phyloP scores from a whole-genome alignment of 2,797 vertebrate species.

The Passerculus sandwichensis region DNA sequence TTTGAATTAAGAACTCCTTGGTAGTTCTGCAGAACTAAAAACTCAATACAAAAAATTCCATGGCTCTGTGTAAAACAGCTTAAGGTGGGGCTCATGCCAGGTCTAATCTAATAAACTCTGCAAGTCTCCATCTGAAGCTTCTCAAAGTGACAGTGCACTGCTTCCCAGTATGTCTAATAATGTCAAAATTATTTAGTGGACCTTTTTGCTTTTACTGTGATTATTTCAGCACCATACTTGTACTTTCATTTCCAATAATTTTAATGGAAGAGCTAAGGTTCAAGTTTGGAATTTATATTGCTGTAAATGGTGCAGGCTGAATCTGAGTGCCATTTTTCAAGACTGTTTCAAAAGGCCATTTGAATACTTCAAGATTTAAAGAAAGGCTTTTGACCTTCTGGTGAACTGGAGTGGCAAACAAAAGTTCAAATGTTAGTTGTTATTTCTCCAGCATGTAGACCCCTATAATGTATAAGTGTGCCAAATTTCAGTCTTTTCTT shows the following conservation, averaged over 20 bases:
- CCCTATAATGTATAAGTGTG: neutral
- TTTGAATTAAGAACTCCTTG: neutral
- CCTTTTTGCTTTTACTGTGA: neutral
- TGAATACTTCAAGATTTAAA: neutral
- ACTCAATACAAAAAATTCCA: neutral
- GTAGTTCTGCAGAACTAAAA: neutral
- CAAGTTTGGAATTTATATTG: neutral
- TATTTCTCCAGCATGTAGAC: neutral
- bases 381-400: slow-evolving; percentile 12
- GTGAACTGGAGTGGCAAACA: slow-evolving; percentile 12
- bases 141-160: neutral
- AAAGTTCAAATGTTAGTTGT: neutral
- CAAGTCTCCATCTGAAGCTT: neutral
- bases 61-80: neutral
- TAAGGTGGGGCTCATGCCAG: neutral
- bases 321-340: neutral
- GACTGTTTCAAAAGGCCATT: neutral
- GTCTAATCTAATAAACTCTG: neutral
- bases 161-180: neutral
- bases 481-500: neutral
- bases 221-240: neutral
- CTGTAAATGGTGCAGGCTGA: neutral
- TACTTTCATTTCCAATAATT: slow-evolving; percentile 32
- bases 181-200: neutral
- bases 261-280: neutral